Percentiles rank a stretch among this genome's conserved stretches.
Conservation (phyloP, 2,113 vertebrate genomes). For the Vicugna pacos region DNA sequence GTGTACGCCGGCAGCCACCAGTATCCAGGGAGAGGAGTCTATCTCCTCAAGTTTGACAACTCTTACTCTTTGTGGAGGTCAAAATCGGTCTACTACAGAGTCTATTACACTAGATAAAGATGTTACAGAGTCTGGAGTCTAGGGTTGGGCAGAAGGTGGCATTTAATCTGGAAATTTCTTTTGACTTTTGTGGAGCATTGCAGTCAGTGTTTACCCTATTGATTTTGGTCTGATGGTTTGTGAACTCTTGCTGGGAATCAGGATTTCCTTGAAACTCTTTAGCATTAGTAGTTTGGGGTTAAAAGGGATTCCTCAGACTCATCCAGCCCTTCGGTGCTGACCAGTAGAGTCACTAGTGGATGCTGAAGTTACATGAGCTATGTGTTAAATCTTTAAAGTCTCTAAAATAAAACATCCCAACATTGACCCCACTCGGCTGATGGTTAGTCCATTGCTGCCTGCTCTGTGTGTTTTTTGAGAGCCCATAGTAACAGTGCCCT, state of each 20-base stretch:
- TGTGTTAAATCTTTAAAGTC: conserved; percentile 71
- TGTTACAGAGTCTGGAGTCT: conserved; percentile 85
- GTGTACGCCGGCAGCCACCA: conserved; percentile 99
- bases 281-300: conserved; percentile 83
- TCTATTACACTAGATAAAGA: conserved; percentile 99
- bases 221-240: conserved; percentile 78
- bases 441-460: conserved; percentile 77
- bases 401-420: conserved; percentile 66
- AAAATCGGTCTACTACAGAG: conserved; percentile 99
- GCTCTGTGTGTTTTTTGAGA: conserved; percentile 71
- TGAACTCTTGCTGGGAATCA: conserved; percentile 84
- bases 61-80: conserved; percentile 99
- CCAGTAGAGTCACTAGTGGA: conserved; percentile 74
- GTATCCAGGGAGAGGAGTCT: conserved; percentile 97
- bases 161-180: conserved; percentile 85
- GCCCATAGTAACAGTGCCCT: neutral
- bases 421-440: conserved; percentile 13
- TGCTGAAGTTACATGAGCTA: conserved; percentile 72
- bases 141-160: conserved; percentile 85
- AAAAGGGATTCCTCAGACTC: conserved; percentile 77
- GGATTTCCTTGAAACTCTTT: conserved; percentile 82
- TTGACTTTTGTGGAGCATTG: conserved; percentile 84
- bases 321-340: conserved; percentile 75
- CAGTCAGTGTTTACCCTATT: conserved; percentile 84
- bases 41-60: conserved; percentile 99